Evolutionary conservation across 2,113 vertebrate species (phyloP).

Genomic region (Ondatra zibethicus): DNA sequence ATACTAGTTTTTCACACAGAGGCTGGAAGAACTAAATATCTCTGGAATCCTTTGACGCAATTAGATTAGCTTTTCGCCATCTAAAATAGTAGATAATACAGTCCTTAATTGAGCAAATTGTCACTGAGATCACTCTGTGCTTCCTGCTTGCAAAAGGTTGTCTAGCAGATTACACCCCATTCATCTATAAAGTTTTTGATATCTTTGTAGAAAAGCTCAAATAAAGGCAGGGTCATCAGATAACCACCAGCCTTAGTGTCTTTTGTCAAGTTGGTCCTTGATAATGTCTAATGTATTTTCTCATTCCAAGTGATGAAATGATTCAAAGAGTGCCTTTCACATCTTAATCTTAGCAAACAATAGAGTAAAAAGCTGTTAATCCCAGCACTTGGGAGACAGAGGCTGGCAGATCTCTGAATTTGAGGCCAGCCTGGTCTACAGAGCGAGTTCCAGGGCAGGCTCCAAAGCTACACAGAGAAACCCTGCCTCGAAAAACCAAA

Average conservation of each 20-base stretch:
- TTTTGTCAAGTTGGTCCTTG: not conserved
- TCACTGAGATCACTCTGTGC: not conserved
- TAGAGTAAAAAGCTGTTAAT: not conserved
- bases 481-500: too few species aligned
- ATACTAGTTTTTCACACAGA: not conserved
- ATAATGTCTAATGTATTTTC: not conserved
- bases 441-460: too few species aligned
- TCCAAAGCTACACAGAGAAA: too few species aligned
- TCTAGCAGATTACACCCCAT: not conserved
- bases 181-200: not conserved
- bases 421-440: too few species aligned
- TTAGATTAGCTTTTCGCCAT: not conserved
- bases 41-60: not conserved
- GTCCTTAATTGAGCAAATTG: not conserved
- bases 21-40: not conserved
- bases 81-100: not conserved
- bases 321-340: not conserved
- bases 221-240: constrained; percentile 6
- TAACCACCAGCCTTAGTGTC: not conserved
- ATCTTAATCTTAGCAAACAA: not conserved
- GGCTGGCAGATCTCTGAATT: too few species aligned
- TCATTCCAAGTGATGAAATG: not conserved
- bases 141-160: not conserved
- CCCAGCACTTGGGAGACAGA: too few species aligned
- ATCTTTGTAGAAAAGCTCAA: not conserved